Base-by-base conservation (phyloP, 2,888 invertebrate species). In the Loripinus fragilis region DNA sequence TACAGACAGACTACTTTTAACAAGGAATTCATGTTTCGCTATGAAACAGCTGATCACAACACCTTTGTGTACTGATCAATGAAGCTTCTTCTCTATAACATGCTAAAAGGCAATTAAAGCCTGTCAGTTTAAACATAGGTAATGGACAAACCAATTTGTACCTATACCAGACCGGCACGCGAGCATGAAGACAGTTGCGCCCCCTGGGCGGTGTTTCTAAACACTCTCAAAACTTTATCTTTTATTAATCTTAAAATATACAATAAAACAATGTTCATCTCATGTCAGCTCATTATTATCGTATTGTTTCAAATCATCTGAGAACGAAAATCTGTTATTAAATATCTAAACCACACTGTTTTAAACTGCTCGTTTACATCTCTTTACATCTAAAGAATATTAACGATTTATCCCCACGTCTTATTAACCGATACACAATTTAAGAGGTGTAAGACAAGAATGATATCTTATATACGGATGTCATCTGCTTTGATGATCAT, bases 1-100 rank as follows among this genome's bases (percentile, higher is more conserved):
- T 64, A 76, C 50, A 83, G 42, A 52, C 74, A 83, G n/a, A 83
- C 25, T 23, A 78, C 33, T 41, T 77, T 78, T 35, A 76, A 67
- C 71, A 65, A 45, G 67, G 71, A 72, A 50, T 79, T 74, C 75
- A 75, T 79, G 70, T 50, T 79, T 60, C 23, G 33, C 30, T 17
- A 30, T 30, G 28, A 60, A 60, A 10, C 60, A 60, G 60, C 60
- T 60, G 60, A 60, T 60, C 23, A 2, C 25, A 20, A 60, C 60
- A 60, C 60, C 60, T 60, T 30, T 60, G 33, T 60, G 60, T 60
- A 60, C 28, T 33, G 7, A 60, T 60, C 60, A 15, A 60, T 60
- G 1, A 12, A 20, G n/a, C 52, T 52, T 52, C 52, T 12, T 2
- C 52, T 7, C 52, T 52, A 52, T 52, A 52, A 60, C 60, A 60